phyloP scores from a whole-genome alignment of 92 coral and sea anemone species.

The Porites rus region DNA sequence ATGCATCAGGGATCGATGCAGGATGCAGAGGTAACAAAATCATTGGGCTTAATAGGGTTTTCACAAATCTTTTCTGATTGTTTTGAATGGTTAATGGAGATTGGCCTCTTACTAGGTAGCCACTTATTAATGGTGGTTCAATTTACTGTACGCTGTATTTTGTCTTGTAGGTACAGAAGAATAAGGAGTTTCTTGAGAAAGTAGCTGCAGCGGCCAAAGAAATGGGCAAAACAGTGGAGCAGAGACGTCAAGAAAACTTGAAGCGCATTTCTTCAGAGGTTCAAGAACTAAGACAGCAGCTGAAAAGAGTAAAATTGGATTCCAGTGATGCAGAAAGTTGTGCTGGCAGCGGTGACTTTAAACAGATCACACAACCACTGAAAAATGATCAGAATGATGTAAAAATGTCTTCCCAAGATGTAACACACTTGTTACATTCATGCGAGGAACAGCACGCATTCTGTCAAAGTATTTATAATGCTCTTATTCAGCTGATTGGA shows the following conservation, averaged over 20 bases:
- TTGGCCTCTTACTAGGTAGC: no score
- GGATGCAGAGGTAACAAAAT: no score
- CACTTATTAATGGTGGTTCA: no score
- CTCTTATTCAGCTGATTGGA: constrained; percentile 77
- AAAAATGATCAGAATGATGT: neutral
- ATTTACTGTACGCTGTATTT: no score
- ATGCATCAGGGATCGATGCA: no score
- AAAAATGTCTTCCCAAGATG: constrained; percentile 34
- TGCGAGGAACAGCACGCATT: constrained; percentile 69
- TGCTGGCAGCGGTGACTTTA: neutral
- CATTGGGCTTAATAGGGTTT: no score
- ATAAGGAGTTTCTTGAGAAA: constrained; percentile 70
- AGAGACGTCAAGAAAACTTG: constrained; percentile 81
- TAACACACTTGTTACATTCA: constrained; percentile 37
- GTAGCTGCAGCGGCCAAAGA: constrained; percentile 67
- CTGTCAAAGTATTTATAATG: constrained; percentile 62
- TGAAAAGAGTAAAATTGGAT: constrained; percentile 56
- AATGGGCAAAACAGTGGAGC: constrained; percentile 71
- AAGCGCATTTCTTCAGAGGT: constrained; percentile 83
- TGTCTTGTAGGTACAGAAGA: constrained; percentile 68
- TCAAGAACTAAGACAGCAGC: constrained; percentile 64
- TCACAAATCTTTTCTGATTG: no score
- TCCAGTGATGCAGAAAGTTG: constrained; percentile 34
- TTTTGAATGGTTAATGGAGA: no score
- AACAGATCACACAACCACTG: neutral